Evolutionary conservation across 2,888 invertebrate species (phyloP).

Genomic region (Gerris lacustris): DNA sequence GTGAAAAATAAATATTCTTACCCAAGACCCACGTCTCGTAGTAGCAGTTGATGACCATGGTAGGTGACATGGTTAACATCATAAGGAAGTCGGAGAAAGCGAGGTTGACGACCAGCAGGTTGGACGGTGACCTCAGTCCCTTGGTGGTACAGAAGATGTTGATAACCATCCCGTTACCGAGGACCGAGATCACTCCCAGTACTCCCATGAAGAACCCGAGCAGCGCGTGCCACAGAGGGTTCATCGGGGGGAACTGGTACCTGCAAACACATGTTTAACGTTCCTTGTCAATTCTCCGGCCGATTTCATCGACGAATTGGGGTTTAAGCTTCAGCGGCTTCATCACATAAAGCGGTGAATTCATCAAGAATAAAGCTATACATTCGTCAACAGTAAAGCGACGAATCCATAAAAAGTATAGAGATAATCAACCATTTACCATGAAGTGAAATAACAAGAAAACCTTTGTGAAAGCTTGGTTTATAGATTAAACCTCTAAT

Average conservation of each 20-base stretch:
- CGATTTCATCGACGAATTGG: too few species aligned
- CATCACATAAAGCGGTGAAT: too few species aligned
- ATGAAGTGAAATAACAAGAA: too few species aligned
- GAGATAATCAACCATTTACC: too few species aligned
- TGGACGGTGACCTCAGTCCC: slow-evolving; percentile 73
- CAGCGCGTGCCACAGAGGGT: slow-evolving; percentile 74
- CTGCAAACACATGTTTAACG: slow-evolving; percentile 41
- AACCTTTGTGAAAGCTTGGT: too few species aligned
- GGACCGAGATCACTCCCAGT: slow-evolving; percentile 56
- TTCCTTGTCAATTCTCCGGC: too few species aligned
- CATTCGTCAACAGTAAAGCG: too few species aligned
- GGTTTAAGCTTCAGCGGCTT: too few species aligned
- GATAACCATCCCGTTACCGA: slow-evolving; percentile 56
- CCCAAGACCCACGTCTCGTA: slow-evolving; percentile 57
- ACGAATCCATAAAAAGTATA: too few species aligned
- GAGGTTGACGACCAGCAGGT: slow-evolving; percentile 78
- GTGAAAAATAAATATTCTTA: slow-evolving; percentile 34
- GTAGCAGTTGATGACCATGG: slow-evolving; percentile 75
- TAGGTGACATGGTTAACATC: slow-evolving; percentile 71
- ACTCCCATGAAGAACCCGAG: slow-evolving; percentile 64
- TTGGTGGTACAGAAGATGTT: slow-evolving; percentile 64
- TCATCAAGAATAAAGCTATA: too few species aligned
- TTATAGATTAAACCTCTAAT: too few species aligned
- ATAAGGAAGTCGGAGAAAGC: slow-evolving; percentile 83
- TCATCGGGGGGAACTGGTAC: slow-evolving; percentile 82